Evolutionary conservation across 2,888 invertebrate species (phyloP), one percentile per base, ranked within the genome.

Genomic region (Drosophila mettleri): DNA sequence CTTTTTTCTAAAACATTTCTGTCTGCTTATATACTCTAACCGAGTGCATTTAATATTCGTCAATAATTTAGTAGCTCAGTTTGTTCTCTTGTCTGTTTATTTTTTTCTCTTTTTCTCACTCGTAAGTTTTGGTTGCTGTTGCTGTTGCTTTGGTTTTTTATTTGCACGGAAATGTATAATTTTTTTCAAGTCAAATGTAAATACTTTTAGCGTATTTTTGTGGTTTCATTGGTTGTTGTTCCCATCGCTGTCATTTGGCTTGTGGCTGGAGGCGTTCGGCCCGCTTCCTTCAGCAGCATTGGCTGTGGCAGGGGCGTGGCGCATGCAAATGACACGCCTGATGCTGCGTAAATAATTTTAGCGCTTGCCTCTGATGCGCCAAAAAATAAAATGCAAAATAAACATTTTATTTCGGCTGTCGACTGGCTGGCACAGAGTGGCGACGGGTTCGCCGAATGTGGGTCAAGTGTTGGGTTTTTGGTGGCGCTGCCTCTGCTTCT

Each of bases 81-180:
- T 43, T 43, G 54, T 74, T 46, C 31, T 36, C 33, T 79, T 61
- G 8, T 52, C 62, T 36, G 38, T 9, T n/a, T n/a, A 12, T 55
- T 39, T 45, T 18, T 33, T 45, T 60, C 55, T 24, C 43, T 27
- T 27, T 7, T 29, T 31, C 48, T 58, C 60, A 31, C 16, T 53
- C 39, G 33, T 16, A 65, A 73, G 74, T 58, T 73, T 52, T 33
- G 29, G 46, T 20, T 31, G 46, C 16, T 43, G 55, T 48, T 54
- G 48, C 46, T 74, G 22, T 7, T 59, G 70, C 54, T 69, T 73
- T 69, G 69, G 60, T 68, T 88, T 87, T 89, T 89, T 84, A 89
- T 84, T 83, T 87, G 88, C 88, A 87, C 89, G 89, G 85, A 89
- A 85, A 85, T 89, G 89, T 82, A 88, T 88, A 85, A 85, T 89